These are phyloP conservation scores for Boloria selene DNA, from an alignment of 2,888 invertebrate species.

Conservation along the genomic window DNA sequence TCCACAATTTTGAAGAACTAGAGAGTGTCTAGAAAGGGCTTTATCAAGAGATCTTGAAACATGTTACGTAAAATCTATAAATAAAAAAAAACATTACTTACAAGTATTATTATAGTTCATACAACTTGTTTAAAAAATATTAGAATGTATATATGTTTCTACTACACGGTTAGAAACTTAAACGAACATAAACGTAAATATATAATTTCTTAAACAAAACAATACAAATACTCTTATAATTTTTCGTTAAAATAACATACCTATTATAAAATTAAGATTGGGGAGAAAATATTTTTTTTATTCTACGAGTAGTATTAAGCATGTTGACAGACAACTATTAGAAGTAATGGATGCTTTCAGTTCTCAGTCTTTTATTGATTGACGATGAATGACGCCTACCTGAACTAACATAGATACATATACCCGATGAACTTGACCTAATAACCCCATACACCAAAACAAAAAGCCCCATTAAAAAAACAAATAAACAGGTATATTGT, in stretches of 20 bases:
- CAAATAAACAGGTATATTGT: conserved; percentile 24
- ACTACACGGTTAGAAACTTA: too few species aligned
- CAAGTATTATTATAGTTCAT: too few species aligned
- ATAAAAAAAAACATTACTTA: too few species aligned
- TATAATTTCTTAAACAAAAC: too few species aligned
- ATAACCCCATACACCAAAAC: neutral
- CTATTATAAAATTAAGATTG: conserved; percentile 2
- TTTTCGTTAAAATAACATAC: neutral
- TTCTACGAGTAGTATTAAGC: neutral
- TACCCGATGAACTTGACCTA: conserved; percentile 5
- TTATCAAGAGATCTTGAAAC: too few species aligned
- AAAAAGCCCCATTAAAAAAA: conserved; percentile 19
- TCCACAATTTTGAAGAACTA: neutral
- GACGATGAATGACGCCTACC: neutral
- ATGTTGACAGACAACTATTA: neutral
- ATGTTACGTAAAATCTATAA: too few species aligned
- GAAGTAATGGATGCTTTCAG: neutral
- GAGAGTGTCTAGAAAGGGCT: too few species aligned
- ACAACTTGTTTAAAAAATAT: too few species aligned
- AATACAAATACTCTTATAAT: neutral
- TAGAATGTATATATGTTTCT: too few species aligned
- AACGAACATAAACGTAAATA: too few species aligned
- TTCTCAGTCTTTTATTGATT: neutral
- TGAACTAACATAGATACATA: neutral
- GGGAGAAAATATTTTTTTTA: neutral